Conservation (phyloP, 2,797 vertebrate species). For the Cuniculus paca region DNA sequence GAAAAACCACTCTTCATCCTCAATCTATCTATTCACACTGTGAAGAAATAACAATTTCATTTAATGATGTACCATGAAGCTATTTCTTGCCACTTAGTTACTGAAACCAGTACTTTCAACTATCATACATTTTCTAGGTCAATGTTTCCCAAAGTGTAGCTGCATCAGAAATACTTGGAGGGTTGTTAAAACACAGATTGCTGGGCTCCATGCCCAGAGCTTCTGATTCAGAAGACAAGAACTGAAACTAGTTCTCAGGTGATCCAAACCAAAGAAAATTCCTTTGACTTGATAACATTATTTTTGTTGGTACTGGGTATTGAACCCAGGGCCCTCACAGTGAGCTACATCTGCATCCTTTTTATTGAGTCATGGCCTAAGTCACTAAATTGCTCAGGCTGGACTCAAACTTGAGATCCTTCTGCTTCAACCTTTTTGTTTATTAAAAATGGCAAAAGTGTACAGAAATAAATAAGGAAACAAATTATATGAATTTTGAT, state of each 20-base stretch:
- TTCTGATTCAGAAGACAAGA: neutral
- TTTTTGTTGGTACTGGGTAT: neutral
- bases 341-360: neutral
- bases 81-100: neutral
- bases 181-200: neutral
- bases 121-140: neutral
- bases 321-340: neutral
- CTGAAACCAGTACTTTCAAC: neutral
- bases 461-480: neutral
- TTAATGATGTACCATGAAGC: neutral
- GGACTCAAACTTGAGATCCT: neutral
- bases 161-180: neutral
- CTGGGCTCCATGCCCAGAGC: neutral
- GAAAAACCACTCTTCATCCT: neutral
- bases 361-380: neutral
- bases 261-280: too few species aligned
- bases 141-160: neutral
- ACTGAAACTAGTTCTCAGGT: neutral
- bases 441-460: neutral
- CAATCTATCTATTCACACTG: neutral
- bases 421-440: neutral
- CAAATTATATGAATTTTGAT: neutral
- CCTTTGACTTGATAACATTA: neutral
- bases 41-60: conserved; percentile 4
- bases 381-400: neutral